phyloP scores from a whole-genome alignment of 2,113 vertebrate genomes.

The Sorex fumeus region DNA sequence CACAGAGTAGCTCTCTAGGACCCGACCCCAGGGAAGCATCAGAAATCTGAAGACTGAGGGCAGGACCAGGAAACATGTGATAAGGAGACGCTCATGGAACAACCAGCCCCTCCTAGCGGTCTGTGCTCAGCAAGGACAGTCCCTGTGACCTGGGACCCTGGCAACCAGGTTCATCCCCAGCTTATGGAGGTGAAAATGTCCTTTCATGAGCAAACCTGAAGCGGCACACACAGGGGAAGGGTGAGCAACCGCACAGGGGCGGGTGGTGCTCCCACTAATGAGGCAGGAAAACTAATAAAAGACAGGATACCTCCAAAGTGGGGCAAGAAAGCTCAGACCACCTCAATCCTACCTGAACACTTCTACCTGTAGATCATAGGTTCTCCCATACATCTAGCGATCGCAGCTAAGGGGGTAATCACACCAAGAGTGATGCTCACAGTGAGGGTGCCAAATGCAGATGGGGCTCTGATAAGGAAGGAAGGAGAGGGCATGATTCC shows the following conservation, averaged over 20 bases:
- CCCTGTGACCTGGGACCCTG: neutral
- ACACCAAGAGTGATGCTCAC: neutral
- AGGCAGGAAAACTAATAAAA: neutral
- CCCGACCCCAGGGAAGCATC: neutral
- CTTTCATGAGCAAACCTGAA: neutral
- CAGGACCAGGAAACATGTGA: neutral
- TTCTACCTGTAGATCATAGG: neutral
- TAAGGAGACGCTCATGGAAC: neutral
- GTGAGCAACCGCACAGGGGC: neutral
- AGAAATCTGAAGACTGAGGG: neutral
- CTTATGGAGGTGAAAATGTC: neutral
- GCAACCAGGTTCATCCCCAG: neutral
- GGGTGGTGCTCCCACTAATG: accelerated
- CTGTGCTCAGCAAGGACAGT: neutral
- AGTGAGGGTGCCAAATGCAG: no score
- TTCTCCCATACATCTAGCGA: neutral
- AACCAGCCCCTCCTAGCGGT: neutral
- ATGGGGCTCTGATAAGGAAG: no score
- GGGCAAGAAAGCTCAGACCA: no score
- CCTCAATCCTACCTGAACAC: neutral
- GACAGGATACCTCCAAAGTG: no score
- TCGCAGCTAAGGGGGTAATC: neutral
- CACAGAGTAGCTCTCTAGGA: neutral
- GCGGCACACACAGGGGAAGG: neutral
- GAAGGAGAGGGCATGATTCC: neutral